Percentiles rank a stretch among this genome's conserved stretches.
These are phyloP conservation scores for Drosophila nigrodunni DNA, from an alignment of 1,140 invertebrate species.

Conservation along the genomic window DNA sequence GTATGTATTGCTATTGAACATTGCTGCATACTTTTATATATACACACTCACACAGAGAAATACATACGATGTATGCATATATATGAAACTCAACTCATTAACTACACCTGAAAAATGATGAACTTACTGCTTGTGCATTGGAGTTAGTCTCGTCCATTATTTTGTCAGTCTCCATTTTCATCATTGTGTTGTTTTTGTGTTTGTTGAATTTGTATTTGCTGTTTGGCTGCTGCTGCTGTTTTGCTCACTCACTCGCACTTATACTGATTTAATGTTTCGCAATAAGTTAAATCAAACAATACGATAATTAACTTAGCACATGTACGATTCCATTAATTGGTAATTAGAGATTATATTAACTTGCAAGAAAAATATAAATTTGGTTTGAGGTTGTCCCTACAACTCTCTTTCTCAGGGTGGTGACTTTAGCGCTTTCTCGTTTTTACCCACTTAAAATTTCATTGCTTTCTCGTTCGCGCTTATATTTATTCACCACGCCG, in stretches of 20 bases:
- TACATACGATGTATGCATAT: not conserved
- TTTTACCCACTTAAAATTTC: constrained; percentile 50
- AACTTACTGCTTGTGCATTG: constrained; percentile 83
- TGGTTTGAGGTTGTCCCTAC: constrained; percentile 49
- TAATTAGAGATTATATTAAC: constrained; percentile 39
- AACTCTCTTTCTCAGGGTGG: constrained; percentile 50
- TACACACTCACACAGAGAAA: not conserved
- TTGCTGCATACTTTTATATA: constrained; percentile 8
- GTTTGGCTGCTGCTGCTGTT: constrained; percentile 35
- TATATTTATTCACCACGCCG: constrained; percentile 53
- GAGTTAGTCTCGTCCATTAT: constrained; percentile 85
- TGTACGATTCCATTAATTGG: constrained; percentile 19
- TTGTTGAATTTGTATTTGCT: constrained; percentile 65
- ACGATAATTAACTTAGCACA: constrained; percentile 30
- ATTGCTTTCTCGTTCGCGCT: constrained; percentile 55
- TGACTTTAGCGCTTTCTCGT: constrained; percentile 58
- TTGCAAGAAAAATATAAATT: constrained; percentile 46
- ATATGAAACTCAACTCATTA: constrained; percentile 18
- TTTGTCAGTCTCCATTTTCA: constrained; percentile 86
- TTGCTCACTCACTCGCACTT: constrained; percentile 38
- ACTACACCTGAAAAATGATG: constrained; percentile 24
- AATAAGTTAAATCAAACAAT: constrained; percentile 40
- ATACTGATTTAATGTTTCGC: constrained; percentile 35
- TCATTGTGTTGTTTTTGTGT: constrained; percentile 78
- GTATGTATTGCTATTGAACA: constrained; percentile 32